phyloP scores from a whole-genome alignment of 1,140 invertebrate genomes.

The Bemisia tabaci region DNA sequence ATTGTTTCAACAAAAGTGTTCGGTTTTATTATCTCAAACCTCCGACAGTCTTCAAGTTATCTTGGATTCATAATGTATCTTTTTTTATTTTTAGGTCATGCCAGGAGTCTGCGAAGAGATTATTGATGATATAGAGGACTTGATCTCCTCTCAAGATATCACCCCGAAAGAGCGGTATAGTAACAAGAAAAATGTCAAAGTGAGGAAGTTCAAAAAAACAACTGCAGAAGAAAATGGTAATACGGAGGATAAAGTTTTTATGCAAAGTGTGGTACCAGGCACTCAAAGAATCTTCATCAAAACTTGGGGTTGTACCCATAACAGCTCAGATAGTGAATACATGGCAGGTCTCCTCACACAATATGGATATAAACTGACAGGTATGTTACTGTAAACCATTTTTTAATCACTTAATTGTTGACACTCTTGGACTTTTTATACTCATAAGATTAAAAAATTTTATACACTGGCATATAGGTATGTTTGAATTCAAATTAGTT shows the following conservation, averaged over 20 bases:
- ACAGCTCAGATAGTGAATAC: constrained; percentile 91
- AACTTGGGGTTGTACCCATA: constrained; percentile 97
- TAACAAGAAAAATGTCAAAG: constrained; percentile 47
- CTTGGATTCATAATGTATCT: no score
- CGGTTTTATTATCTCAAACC: no score
- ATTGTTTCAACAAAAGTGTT: no score
- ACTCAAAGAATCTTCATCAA: constrained; percentile 84
- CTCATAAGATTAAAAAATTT: no score
- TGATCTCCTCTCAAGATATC: constrained; percentile 61
- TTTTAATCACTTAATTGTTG: no score
- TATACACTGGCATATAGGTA: no score
- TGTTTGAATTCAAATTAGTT: neutral
- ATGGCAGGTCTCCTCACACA: constrained; percentile 87
- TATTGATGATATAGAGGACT: constrained; percentile 65
- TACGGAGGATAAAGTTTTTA: constrained; percentile 28
- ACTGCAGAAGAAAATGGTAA: constrained; percentile 9
- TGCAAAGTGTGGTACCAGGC: constrained; percentile 49
- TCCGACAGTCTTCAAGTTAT: no score
- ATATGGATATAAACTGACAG: constrained; percentile 73
- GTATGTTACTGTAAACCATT: constrained; percentile 25
- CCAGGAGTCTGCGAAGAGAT: constrained; percentile 42
- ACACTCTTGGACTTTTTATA: no score
- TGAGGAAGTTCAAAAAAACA: constrained; percentile 41
- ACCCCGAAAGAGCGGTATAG: constrained; percentile 56
- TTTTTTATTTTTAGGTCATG: constrained; percentile 28